Evolutionary conservation across 2,888 invertebrate species (phyloP).

Genomic region (Hylaea fasciaria): DNA sequence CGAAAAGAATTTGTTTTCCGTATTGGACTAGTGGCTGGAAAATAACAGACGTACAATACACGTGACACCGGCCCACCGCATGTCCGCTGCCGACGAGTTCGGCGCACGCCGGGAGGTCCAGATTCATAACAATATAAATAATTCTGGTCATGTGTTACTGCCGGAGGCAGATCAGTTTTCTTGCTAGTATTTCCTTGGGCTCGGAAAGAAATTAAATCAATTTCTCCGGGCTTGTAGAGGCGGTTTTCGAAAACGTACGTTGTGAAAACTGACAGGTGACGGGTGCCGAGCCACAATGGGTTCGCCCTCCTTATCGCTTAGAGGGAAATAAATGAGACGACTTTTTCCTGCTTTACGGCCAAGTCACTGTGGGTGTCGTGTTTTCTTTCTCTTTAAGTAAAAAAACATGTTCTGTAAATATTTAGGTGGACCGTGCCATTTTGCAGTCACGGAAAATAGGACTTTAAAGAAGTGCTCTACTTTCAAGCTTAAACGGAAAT

Average conservation of each 20-base stretch:
- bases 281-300: slow-evolving; percentile 65
- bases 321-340: slow-evolving; percentile 75
- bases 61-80: slow-evolving; percentile 30
- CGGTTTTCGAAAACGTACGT: slow-evolving; percentile 51
- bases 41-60: slow-evolving; percentile 40
- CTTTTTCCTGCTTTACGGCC: slow-evolving; percentile 68
- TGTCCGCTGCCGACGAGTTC: slow-evolving; percentile 24
- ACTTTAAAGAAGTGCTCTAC: slow-evolving; percentile 1
- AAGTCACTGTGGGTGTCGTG: slow-evolving; percentile 60
- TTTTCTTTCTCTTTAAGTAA: slow-evolving; percentile 56
- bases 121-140: slow-evolving; percentile 42
- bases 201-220: slow-evolving; percentile 58
- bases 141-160: slow-evolving; percentile 47
- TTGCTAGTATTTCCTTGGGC: slow-evolving; percentile 36
- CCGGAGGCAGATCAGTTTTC: slow-evolving; percentile 41
- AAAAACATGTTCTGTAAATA: slow-evolving; percentile 50
- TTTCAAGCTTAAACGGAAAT: background rate
- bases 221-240: slow-evolving; percentile 45
- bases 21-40: slow-evolving; percentile 29
- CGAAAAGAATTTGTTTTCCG: slow-evolving; percentile 36
- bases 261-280: slow-evolving; percentile 75
- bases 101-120: slow-evolving; percentile 20
- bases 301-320: slow-evolving; percentile 69
- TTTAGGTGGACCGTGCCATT: slow-evolving; percentile 39
- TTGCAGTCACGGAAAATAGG: slow-evolving; percentile 2